phyloP scores from a whole-genome alignment of 2,888 invertebrate genomes.

The Carabus problematicus region DNA sequence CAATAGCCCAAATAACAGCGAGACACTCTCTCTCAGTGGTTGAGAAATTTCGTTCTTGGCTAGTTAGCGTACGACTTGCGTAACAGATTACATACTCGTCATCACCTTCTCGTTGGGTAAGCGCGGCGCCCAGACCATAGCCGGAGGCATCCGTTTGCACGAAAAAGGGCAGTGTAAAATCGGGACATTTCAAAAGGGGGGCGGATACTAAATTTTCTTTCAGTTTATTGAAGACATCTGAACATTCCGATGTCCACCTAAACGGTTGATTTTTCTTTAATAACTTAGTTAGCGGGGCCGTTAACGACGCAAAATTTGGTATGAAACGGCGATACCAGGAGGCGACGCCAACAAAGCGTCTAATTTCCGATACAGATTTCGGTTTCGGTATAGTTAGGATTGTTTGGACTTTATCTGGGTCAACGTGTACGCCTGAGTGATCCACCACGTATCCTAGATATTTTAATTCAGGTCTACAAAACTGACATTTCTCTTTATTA shows the following conservation, averaged over 20 bases:
- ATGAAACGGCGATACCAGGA: background rate
- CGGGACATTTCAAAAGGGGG: background rate
- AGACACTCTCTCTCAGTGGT: no score
- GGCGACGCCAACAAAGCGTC: background rate
- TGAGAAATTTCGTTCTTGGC: no score
- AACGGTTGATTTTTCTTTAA: background rate
- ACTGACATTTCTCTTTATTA: background rate
- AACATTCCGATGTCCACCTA: background rate
- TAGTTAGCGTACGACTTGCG: no score
- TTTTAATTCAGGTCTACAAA: background rate
- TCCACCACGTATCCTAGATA: slow-evolving; percentile 45
- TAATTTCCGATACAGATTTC: no score
- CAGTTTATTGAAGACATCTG: background rate
- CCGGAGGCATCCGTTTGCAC: background rate
- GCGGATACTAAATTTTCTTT: background rate
- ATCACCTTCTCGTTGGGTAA: no score
- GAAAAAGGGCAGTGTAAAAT: background rate
- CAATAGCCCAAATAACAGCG: no score
- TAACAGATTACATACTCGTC: no score
- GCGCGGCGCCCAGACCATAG: no score
- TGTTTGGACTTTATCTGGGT: slow-evolving; percentile 36
- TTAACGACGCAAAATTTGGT: background rate
- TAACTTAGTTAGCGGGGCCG: background rate
- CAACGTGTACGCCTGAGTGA: slow-evolving; percentile 42
- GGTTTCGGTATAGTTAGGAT: slow-evolving; percentile 18